These are phyloP conservation scores for Nymphicus hollandicus DNA, from an alignment of 2,113 vertebrate genomes.

Conservation along the genomic window DNA sequence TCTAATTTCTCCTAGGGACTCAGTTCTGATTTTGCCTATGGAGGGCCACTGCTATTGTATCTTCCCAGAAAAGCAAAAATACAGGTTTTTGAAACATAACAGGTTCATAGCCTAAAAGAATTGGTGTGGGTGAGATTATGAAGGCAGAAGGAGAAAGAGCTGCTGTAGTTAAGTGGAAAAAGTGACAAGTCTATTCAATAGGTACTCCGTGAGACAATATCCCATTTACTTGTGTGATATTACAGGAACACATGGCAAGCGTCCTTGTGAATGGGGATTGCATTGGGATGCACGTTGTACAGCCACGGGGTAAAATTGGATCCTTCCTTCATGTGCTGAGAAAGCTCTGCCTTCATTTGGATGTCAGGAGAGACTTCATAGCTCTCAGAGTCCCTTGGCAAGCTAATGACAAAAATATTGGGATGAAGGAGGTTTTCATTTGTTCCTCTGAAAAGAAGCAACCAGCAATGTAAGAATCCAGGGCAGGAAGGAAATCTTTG, in stretches of 20 bases:
- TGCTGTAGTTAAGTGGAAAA: background rate
- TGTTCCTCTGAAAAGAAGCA: background rate
- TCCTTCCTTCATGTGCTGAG: background rate
- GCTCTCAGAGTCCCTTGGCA: background rate
- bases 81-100: background rate
- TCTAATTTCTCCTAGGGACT: background rate
- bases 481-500: slow-evolving; percentile 19
- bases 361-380: background rate
- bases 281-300: background rate
- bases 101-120: background rate
- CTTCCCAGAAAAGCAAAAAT: background rate
- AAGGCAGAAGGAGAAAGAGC: background rate
- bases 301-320: background rate
- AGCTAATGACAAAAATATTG: background rate
- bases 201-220: background rate
- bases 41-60: background rate
- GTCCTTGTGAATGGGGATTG: background rate
- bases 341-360: background rate
- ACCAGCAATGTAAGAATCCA: background rate
- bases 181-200: background rate
- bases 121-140: background rate
- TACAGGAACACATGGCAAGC: background rate
- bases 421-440: background rate
- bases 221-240: background rate
- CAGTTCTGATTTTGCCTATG: background rate